Percentiles rank a stretch among this genome's conserved stretches.
These are phyloP conservation scores for Loripinus fragilis DNA, from an alignment of 2,888 invertebrate species.

Conservation along the genomic window DNA sequence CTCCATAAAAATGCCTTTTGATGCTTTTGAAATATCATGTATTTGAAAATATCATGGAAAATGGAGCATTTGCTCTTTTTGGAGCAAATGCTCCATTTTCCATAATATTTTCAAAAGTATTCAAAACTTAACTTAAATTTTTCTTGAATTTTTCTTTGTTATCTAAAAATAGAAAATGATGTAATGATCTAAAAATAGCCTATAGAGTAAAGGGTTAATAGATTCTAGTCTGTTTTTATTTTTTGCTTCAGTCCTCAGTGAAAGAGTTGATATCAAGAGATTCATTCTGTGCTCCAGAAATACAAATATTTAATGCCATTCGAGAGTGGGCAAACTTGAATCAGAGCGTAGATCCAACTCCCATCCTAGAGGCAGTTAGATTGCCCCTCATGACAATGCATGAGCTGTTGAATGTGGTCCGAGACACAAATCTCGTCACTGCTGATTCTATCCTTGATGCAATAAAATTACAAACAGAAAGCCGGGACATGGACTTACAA, in stretches of 20 bases:
- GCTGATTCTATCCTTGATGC: constrained; percentile 97
- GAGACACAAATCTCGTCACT: constrained; percentile 93
- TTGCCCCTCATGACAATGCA: constrained; percentile 94
- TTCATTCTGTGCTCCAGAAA: constrained; percentile 98
- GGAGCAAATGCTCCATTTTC: no score
- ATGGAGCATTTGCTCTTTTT: no score
- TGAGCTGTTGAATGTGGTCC: constrained; percentile 94
- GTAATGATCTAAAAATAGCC: no score
- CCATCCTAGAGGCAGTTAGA: constrained; percentile 85
- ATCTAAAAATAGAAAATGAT: no score
- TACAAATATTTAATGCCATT: constrained; percentile 96
- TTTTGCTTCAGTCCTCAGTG: constrained; percentile 86
- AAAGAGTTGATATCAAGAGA: constrained; percentile 94
- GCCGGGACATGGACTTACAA: constrained; percentile 90
- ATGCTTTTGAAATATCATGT: no score
- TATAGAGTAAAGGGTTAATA: no score
- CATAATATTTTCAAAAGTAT: no score
- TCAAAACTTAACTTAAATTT: no score
- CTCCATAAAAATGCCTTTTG: no score
- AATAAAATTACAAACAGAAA: constrained; percentile 93
- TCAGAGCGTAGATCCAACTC: constrained; percentile 85
- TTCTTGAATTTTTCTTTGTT: no score
- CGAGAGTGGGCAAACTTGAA: constrained; percentile 94
- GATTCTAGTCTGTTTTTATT: no score
- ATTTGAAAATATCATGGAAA: no score